Percentiles rank a stretch among this genome's conserved stretches.
Conservation (phyloP, 2,888 invertebrate genomes). For the Caradrina clavipalpis region DNA sequence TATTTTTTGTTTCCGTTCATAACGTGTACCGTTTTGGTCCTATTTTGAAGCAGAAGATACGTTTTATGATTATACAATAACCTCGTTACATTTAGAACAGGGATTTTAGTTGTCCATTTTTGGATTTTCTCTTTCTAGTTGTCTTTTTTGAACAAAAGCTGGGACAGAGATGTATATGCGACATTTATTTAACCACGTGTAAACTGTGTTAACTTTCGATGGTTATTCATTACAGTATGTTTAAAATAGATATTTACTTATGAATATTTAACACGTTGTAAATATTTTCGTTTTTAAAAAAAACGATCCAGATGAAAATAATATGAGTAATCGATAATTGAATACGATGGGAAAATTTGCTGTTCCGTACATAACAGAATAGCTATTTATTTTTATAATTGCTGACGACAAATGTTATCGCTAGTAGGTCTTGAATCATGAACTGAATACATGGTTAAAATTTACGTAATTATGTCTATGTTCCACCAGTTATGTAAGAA, state of each 20-base stretch:
- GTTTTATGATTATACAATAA: slow-evolving; percentile 34
- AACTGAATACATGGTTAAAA: no score
- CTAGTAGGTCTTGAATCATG: no score
- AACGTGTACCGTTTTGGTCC: slow-evolving; percentile 1
- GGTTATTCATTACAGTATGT: no score
- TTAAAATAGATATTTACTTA: no score
- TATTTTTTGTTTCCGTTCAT: slow-evolving; percentile 12
- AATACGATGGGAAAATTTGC: no score
- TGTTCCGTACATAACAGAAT: no score
- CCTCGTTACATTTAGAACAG: slow-evolving; percentile 14
- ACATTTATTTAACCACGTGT: slow-evolving; percentile 10
- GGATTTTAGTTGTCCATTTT: background rate
- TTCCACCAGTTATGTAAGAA: slow-evolving; percentile 1
- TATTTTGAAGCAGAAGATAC: slow-evolving; percentile 15
- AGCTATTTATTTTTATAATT: no score
- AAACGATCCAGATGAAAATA: slow-evolving; percentile 16
- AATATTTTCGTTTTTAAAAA: no score
- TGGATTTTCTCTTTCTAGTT: background rate
- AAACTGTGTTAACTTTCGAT: slow-evolving; percentile 15
- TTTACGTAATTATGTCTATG: no score
- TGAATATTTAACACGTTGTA: no score
- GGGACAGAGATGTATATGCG: background rate
- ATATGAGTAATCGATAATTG: slow-evolving; percentile 1
- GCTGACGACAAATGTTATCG: no score
- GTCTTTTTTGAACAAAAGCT: slow-evolving; percentile 11